Evolutionary conservation across 1,140 invertebrate species (phyloP), one percentile per base, ranked within the genome.

Genomic region (Aphidius ervi): DNA sequence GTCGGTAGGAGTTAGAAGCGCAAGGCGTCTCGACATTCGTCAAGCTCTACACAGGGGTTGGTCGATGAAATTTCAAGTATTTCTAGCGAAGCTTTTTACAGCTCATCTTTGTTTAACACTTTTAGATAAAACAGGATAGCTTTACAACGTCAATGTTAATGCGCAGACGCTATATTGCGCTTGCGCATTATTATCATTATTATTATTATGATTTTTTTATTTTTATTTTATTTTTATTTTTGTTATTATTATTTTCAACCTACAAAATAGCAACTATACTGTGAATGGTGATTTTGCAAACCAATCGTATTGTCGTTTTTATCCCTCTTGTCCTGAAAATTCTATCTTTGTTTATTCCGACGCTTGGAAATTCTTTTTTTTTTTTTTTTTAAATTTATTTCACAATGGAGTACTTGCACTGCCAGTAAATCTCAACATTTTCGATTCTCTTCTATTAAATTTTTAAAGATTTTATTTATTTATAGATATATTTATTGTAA

Each of bases 221-320:
- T 31, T 3, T 31, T 3, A 3, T 31, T 31, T 31, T 31, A 31
- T 31, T 31, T 31, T 31, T 31, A 31, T 31, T 31, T 3, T 31
- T 31, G 1, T 31, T 31, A 31, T 31, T 31, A 31, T 31, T 31
- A 31, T 31, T 31, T 31, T 31, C 23, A 31, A 31, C 23, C 23
- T 67, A 72, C 68, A 63, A 64, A 71, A 75, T 71, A 73, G 74
- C 70, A 70, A 66, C 65, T 63, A 8, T 46, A 46, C 8, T 65
- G 74, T 78, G 74, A 79, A 79, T 79, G 77, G 77, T 76, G 76
- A 79, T 73, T 73, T 76, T 72, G 71, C 78, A 79, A 80, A 80
- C 78, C 78, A 80, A 79, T 79, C 78, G 78, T 79, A 78, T 78
- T 77, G 74, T 74, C 76, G 77, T 77, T 79, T 79, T 68, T 76